Conservation (phyloP, 1,140 invertebrate genomes). For the Ylistrum balloti region DNA sequence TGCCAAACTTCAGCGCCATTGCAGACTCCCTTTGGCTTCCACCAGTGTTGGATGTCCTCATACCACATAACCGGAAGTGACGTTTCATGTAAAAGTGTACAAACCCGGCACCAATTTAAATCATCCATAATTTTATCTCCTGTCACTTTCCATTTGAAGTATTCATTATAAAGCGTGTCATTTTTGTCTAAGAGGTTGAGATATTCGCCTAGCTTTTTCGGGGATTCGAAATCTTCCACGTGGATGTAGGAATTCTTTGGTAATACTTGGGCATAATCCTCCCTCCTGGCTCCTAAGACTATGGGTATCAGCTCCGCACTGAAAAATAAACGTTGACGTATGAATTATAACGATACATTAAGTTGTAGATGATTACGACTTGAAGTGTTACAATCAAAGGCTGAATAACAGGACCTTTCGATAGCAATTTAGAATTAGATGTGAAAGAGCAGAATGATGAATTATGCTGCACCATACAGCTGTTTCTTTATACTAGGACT, state of each 20-base stretch:
- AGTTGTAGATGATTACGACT: too few relatives aligned
- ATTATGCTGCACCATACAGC: too few relatives aligned
- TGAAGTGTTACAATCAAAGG: too few relatives aligned
- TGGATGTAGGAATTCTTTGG: slow-evolving; percentile 93
- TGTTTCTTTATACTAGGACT: too few relatives aligned
- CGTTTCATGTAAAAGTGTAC: slow-evolving; percentile 84
- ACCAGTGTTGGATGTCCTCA: slow-evolving; percentile 69
- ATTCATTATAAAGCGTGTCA: slow-evolving; percentile 78
- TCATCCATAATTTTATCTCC: slow-evolving; percentile 79
- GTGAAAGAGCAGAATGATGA: too few relatives aligned
- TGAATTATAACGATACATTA: too few relatives aligned
- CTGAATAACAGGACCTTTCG: too few relatives aligned
- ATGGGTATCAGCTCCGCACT: slow-evolving; percentile 82
- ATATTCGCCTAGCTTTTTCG: slow-evolving; percentile 93
- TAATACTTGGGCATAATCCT: slow-evolving; percentile 79
- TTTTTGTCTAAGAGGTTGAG: slow-evolving; percentile 85
- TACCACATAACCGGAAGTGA: slow-evolving; percentile 51
- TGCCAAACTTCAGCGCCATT: slow-evolving; percentile 3
- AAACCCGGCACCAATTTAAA: slow-evolving; percentile 96
- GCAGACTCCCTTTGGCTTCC: slow-evolving; percentile 65
- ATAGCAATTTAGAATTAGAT: too few relatives aligned
- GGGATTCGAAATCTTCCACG: slow-evolving; percentile 95
- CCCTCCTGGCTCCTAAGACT: slow-evolving; percentile 84
- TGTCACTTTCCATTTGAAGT: slow-evolving; percentile 80
- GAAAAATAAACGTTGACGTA: slow-evolving; percentile 43